Evolutionary conservation across 2,888 invertebrate genomes (phyloP).

Genomic region (Esperia sulphurella): DNA sequence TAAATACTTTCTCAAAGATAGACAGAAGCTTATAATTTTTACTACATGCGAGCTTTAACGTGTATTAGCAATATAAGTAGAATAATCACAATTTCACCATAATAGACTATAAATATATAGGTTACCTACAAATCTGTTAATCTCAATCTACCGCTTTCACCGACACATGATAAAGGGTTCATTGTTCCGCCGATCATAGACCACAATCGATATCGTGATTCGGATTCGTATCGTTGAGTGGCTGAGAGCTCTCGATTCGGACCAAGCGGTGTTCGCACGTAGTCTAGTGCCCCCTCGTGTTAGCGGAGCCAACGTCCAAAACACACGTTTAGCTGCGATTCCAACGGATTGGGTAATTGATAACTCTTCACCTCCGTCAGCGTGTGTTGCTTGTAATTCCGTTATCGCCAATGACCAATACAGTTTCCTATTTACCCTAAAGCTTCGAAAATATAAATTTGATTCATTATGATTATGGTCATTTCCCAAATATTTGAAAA

Average conservation of each 20-base stretch:
- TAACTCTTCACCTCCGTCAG: constrained; percentile 31
- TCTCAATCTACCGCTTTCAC: constrained; percentile 10
- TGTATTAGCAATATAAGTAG: too few species aligned
- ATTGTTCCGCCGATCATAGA: constrained; percentile 39
- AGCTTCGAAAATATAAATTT: too few species aligned
- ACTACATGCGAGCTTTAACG: too few species aligned
- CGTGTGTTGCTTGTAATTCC: not conserved
- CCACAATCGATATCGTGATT: constrained; percentile 53
- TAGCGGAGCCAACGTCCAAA: constrained; percentile 36
- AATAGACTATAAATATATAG: not conserved
- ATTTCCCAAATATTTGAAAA: too few species aligned
- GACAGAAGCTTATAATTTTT: too few species aligned
- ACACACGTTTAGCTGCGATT: constrained; percentile 41
- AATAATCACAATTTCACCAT: too few species aligned
- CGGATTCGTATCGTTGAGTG: constrained; percentile 56
- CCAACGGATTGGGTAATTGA: constrained; percentile 50
- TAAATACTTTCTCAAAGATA: too few species aligned
- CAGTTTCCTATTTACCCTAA: too few species aligned
- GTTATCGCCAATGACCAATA: not conserved
- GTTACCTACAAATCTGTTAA: not conserved
- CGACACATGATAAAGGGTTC: constrained; percentile 34
- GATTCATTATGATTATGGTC: too few species aligned
- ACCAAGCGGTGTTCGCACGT: constrained; percentile 41
- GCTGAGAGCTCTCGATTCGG: constrained; percentile 42
- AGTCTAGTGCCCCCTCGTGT: constrained; percentile 43